phyloP scores from a whole-genome alignment of 2,113 vertebrate species.

The Equus quagga region DNA sequence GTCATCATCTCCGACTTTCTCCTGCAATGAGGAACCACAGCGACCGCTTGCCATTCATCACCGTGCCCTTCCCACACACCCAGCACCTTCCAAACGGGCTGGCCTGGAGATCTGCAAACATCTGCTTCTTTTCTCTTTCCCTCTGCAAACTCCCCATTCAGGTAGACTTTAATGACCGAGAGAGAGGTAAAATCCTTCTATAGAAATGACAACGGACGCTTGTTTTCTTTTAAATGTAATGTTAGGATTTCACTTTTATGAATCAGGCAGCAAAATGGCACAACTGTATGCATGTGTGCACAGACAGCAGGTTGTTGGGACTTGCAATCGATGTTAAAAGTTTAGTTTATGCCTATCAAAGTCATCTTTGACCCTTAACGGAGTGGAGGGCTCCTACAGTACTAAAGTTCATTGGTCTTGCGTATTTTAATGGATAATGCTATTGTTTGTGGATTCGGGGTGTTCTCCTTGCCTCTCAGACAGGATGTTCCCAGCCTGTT shows the following conservation, averaged over 20 bases:
- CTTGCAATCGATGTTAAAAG: neutral
- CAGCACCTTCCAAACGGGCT: conserved; percentile 44
- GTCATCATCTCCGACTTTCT: neutral
- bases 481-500: accelerated
- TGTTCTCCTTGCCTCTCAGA: neutral
- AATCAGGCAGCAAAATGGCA: neutral
- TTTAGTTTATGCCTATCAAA: neutral
- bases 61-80: neutral
- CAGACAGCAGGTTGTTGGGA: neutral
- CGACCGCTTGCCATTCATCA: neutral
- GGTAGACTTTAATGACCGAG: neutral
- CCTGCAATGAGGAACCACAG: neutral
- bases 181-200: neutral
- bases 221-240: neutral
- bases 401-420: accelerated
- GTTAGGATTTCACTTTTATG: neutral
- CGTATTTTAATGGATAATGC: neutral
- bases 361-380: neutral
- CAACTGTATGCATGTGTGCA: accelerated
- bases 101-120: conserved; percentile 6
- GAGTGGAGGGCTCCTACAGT: accelerated
- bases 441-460: neutral
- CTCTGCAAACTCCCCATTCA: accelerated
- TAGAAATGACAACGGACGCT: neutral
- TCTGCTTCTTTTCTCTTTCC: neutral